These are phyloP conservation scores for Orius insidiosus DNA, from an alignment of 1,140 invertebrate species.

Conservation along the genomic window DNA sequence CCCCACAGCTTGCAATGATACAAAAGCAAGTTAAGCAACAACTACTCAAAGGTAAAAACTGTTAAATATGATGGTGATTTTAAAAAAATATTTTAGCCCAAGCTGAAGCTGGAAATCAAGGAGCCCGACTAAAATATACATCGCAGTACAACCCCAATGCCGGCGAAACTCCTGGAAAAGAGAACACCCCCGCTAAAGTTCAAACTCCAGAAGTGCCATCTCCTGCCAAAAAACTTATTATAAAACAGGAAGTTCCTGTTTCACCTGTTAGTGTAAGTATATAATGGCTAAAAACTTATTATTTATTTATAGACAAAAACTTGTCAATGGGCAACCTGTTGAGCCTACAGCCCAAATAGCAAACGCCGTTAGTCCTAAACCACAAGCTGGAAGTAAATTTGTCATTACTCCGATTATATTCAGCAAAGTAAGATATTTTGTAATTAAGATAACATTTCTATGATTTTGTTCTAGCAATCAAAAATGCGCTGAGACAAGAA, in stretches of 20 bases:
- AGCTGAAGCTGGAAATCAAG: constrained; percentile 52
- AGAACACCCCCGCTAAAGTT: not conserved
- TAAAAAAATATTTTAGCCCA: constrained; percentile 16
- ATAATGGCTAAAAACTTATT: not conserved
- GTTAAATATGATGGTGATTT: not conserved
- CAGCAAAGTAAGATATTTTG: constrained; percentile 54
- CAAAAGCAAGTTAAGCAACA: constrained; percentile 79
- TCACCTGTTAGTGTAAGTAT: constrained; percentile 8
- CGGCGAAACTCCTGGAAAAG: constrained; percentile 1
- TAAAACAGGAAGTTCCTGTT: constrained; percentile 21
- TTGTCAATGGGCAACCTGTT: constrained; percentile 28
- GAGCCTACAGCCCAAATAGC: not conserved
- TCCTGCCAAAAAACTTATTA: not conserved
- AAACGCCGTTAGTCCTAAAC: constrained; percentile 12
- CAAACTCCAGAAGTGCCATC: not conserved
- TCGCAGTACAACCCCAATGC: constrained; percentile 51
- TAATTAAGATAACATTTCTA: constrained; percentile 1
- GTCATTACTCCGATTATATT: constrained; percentile 74
- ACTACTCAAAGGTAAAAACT: constrained; percentile 50
- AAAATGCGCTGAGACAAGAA: constrained; percentile 65
- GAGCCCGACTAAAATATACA: constrained; percentile 66
- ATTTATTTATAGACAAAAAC: constrained; percentile 19
- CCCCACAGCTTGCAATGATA: constrained; percentile 56
- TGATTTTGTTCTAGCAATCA: constrained; percentile 44
- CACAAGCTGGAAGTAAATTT: constrained; percentile 46